Percentiles rank a stretch among this genome's conserved stretches.
Conservation (phyloP, 2,113 vertebrate genomes). For the Ascaphus truei region DNA sequence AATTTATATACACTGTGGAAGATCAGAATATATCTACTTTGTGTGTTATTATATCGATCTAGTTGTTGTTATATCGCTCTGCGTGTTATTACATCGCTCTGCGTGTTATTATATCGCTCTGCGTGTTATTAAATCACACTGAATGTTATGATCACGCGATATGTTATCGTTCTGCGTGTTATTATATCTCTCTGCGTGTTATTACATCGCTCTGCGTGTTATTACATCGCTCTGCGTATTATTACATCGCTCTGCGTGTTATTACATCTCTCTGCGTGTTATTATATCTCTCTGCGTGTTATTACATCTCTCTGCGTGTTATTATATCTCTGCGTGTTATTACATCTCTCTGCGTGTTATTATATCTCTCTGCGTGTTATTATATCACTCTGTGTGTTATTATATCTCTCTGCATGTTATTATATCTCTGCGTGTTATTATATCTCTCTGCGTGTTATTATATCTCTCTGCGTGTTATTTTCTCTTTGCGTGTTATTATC, state of each 20-base stretch:
- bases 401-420: background rate
- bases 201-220: background rate
- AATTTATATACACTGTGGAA: too few species aligned
- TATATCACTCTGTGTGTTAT: background rate
- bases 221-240: background rate
- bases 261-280: background rate
- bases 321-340: background rate
- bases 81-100: background rate
- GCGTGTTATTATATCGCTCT: background rate
- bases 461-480: background rate
- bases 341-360: background rate
- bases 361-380: background rate
- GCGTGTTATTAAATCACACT: background rate
- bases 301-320: background rate
- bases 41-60: background rate
- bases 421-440: background rate
- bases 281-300: background rate
- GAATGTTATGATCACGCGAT: background rate
- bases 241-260: background rate
- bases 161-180: background rate
- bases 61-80: background rate
- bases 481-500: background rate
- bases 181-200: background rate
- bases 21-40: too few species aligned
- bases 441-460: background rate